phyloP scores from a whole-genome alignment of 1,140 invertebrate species.

The Macrostomum lignano region DNA sequence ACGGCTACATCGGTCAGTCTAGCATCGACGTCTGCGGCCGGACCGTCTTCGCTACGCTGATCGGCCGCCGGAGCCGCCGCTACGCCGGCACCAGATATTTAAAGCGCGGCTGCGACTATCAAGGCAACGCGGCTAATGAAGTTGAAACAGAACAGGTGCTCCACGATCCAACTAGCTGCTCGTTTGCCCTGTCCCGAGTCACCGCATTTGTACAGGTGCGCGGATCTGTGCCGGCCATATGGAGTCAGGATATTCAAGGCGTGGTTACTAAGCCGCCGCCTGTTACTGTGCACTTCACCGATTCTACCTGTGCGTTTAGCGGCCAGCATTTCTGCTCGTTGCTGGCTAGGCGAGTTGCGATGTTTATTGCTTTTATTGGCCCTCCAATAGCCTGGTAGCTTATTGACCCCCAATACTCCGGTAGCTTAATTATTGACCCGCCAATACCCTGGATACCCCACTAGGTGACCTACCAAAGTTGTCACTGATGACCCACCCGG shows the following conservation, averaged over 20 bases:
- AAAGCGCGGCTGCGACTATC: slow-evolving; percentile 58
- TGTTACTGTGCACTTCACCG: no score
- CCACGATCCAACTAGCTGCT: slow-evolving; percentile 51
- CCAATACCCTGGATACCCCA: no score
- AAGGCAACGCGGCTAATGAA: slow-evolving; percentile 87
- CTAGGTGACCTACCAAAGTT: no score
- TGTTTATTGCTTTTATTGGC: no score
- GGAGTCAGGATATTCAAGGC: slow-evolving; percentile 84
- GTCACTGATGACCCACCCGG: no score
- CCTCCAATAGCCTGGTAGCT: no score
- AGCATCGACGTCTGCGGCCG: slow-evolving; percentile 36
- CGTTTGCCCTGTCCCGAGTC: slow-evolving; percentile 40
- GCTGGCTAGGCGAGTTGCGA: no score
- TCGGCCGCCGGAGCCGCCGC: slow-evolving; percentile 55
- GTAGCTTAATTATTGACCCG: no score
- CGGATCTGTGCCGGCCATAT: slow-evolving; percentile 70
- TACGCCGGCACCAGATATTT: slow-evolving; percentile 83
- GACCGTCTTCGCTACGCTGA: slow-evolving; percentile 60
- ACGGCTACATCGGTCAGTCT: slow-evolving; percentile 54
- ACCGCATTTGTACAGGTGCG: slow-evolving; percentile 64
- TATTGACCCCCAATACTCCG: no score
- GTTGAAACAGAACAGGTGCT: slow-evolving; percentile 84
- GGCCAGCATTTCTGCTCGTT: no score
- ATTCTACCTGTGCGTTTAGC: no score
- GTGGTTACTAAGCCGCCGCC: no score